Conservation (phyloP, 2,797 vertebrate genomes). For the Luscinia megarhynchos region DNA sequence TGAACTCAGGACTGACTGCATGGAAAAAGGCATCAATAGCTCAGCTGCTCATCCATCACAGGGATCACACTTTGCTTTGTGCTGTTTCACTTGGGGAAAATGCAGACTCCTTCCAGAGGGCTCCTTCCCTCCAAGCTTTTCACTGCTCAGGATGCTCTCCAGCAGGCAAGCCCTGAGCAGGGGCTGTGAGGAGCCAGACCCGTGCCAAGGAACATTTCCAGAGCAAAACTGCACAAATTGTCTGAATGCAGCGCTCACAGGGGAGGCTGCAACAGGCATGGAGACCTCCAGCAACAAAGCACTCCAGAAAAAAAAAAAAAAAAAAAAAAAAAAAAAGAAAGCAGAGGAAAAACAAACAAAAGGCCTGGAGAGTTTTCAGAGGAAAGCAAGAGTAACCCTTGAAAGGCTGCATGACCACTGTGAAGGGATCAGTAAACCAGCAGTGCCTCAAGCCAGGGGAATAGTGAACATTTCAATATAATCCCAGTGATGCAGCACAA, state of each 20-base stretch:
- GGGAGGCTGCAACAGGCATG: not conserved
- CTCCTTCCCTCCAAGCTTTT: not conserved
- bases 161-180: not conserved
- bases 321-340: not conserved
- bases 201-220: not conserved
- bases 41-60: conserved; percentile 41
- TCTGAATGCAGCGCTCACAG: not conserved
- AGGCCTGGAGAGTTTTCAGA: conserved; percentile 28
- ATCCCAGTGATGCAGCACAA: not conserved
- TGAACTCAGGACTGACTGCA: not conserved
- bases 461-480: not conserved
- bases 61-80: conserved; percentile 15
- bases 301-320: not conserved
- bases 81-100: conserved; percentile 6
- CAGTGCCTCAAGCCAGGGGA: not conserved
- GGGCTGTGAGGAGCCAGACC: not conserved
- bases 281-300: conserved; percentile 31
- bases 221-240: not conserved
- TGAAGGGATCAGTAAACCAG: not conserved
- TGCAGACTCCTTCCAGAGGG: not conserved
- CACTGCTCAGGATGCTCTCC: not conserved
- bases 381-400: conserved; percentile 37
- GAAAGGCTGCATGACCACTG: not conserved
- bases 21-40: conserved; percentile 46
- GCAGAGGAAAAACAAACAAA: conserved; percentile 49